Percentiles rank a stretch among this genome's conserved stretches.
Conservation (phyloP, 2,797 vertebrate species). For the Schizothorax lantsangensis region DNA sequence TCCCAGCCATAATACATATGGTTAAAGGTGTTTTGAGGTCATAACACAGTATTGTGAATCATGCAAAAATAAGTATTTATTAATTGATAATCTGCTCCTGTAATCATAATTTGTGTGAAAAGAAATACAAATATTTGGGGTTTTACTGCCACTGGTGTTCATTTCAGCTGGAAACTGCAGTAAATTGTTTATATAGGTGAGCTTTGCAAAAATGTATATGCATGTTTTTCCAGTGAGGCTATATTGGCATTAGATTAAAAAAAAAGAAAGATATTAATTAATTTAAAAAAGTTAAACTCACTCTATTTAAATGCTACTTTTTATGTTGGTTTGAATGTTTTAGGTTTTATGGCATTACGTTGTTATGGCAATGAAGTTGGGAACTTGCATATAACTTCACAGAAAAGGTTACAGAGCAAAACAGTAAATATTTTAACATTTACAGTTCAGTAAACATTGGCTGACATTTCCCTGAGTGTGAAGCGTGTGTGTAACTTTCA, state of each 20-base stretch:
- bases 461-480: not conserved
- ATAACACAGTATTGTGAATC: not conserved
- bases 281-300: not conserved
- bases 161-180: not conserved
- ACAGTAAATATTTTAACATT: not conserved
- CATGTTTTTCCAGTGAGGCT: not conserved
- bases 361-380: not conserved
- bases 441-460: not conserved
- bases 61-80: not conserved
- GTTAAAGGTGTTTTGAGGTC: no score
- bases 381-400: not conserved
- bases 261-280: not conserved
- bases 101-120: not conserved
- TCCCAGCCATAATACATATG: no score
- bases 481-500: not conserved
- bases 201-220: not conserved
- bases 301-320: not conserved
- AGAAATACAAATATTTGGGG: not conserved
- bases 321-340: not conserved
- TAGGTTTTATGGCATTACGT: not conserved
- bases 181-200: not conserved
- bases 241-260: not conserved
- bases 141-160: not conserved
- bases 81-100: not conserved
- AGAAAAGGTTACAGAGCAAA: not conserved